Evolutionary conservation across 2,888 invertebrate genomes (phyloP).

Genomic region (Iphiclides podalirius): DNA sequence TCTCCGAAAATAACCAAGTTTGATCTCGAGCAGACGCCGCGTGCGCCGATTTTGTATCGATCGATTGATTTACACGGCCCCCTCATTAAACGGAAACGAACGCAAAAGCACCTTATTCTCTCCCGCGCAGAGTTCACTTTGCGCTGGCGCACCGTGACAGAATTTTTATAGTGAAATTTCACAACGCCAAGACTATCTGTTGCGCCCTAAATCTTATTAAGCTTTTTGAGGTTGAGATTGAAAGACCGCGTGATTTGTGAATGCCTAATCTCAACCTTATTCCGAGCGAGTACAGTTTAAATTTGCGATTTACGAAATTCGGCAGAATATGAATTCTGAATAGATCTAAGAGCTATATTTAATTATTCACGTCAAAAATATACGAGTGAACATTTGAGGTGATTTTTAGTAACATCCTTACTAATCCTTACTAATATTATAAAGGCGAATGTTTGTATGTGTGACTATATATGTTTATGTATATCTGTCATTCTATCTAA

Average conservation of each 20-base stretch:
- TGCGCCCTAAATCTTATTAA: conserved; percentile 3
- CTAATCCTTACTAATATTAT: no score
- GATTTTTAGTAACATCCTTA: no score
- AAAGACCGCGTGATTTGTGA: neutral
- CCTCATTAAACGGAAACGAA: conserved; percentile 29
- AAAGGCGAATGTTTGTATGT: no score
- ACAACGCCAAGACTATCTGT: conserved; percentile 5
- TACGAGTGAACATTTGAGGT: no score
- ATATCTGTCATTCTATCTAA: no score
- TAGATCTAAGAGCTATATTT: no score
- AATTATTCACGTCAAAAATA: no score
- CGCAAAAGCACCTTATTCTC: conserved; percentile 17
- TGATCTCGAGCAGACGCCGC: conserved; percentile 64
- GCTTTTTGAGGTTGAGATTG: neutral
- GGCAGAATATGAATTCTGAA: no score
- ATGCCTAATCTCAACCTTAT: neutral
- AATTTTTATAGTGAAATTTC: conserved; percentile 12
- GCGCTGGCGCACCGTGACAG: neutral
- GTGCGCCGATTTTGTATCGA: conserved; percentile 59
- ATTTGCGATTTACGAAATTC: neutral
- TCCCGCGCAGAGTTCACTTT: conserved; percentile 25
- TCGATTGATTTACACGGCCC: conserved; percentile 70
- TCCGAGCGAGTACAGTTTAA: neutral
- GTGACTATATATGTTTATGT: no score
- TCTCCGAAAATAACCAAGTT: conserved; percentile 56